Conservation (phyloP, 2,113 vertebrate genomes). For the Sapajus apella region DNA sequence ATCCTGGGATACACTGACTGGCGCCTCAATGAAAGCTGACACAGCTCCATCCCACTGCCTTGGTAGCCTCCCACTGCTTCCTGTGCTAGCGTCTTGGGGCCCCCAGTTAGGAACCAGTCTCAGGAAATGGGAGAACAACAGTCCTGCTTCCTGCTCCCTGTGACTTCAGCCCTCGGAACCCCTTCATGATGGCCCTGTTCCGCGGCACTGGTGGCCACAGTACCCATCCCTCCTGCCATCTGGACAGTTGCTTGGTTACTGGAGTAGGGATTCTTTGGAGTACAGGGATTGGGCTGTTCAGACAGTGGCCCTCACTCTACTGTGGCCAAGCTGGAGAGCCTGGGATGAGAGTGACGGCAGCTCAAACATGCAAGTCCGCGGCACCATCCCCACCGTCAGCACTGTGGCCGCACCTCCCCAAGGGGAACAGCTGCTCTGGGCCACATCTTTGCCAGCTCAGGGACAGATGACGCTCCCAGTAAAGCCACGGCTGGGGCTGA, state of each 20-base stretch:
- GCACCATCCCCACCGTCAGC: accelerated
- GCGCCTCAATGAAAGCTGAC: not conserved
- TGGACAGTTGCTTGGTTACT: not conserved
- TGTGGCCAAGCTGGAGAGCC: not conserved
- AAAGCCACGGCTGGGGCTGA: not conserved
- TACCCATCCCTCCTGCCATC: not conserved
- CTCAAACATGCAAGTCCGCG: accelerated
- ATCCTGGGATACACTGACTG: not conserved
- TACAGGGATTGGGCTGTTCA: not conserved
- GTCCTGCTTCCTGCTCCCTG: not conserved
- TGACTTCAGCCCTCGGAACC: accelerated
- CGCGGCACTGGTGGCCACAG: not conserved
- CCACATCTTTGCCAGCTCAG: not conserved
- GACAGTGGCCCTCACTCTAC: not conserved
- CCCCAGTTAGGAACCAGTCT: not conserved
- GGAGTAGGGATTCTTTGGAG: not conserved
- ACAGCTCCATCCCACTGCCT: not conserved
- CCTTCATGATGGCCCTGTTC: not conserved
- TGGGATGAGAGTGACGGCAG: accelerated
- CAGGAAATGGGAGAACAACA: not conserved
- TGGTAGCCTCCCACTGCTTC: not conserved
- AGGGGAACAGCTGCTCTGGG: not conserved
- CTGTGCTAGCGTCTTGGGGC: not conserved
- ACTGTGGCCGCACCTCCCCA: accelerated
- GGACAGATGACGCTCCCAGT: not conserved